phyloP scores from a whole-genome alignment of 1,140 invertebrate genomes.

The Ceratosolen fusciceps region DNA sequence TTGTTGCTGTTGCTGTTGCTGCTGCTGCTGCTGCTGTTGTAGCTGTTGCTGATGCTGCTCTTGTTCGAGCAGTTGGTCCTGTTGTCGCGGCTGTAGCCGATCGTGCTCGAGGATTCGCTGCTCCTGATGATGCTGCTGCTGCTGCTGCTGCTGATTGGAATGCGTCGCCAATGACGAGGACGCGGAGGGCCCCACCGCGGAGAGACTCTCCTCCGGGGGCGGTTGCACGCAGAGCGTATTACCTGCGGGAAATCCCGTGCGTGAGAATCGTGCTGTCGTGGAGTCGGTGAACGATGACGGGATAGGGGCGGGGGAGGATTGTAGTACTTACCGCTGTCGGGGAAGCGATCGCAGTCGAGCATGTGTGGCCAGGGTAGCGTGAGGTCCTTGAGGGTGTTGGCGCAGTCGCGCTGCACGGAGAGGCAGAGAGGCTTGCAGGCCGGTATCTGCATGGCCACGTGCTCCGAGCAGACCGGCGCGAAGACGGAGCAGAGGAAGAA shows the following conservation, averaged over 20 bases:
- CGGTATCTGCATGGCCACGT: constrained; percentile 87
- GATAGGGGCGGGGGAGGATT: not conserved
- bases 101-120: not conserved
- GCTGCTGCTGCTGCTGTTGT: too few relatives aligned
- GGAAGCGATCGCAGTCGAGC: constrained; percentile 79
- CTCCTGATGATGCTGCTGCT: not conserved
- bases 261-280: too few relatives aligned
- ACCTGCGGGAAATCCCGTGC: constrained; percentile 51
- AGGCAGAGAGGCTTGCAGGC: constrained; percentile 90
- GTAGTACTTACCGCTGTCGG: constrained; percentile 58
- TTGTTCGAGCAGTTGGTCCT: too few relatives aligned
- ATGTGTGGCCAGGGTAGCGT: constrained; percentile 81
- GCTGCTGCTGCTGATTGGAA: constrained; percentile 22
- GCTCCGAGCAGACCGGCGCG: constrained; percentile 92
- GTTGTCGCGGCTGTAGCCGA: not conserved
- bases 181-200: constrained; percentile 53
- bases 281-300: not conserved
- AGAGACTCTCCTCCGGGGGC: constrained; percentile 60
- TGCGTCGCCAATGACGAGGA: constrained; percentile 48
- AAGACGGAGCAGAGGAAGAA: constrained; percentile 94
- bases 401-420: constrained; percentile 83
- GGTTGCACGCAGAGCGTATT: constrained; percentile 65
- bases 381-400: constrained; percentile 81
- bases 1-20: constrained; percentile 46
- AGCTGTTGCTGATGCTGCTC: not conserved